A percentile compares a stretch with the other conserved stretches of the same genome.
These are phyloP conservation scores for Xiphias gladius DNA, from an alignment of 2,113 vertebrate species.

Conservation along the genomic window DNA sequence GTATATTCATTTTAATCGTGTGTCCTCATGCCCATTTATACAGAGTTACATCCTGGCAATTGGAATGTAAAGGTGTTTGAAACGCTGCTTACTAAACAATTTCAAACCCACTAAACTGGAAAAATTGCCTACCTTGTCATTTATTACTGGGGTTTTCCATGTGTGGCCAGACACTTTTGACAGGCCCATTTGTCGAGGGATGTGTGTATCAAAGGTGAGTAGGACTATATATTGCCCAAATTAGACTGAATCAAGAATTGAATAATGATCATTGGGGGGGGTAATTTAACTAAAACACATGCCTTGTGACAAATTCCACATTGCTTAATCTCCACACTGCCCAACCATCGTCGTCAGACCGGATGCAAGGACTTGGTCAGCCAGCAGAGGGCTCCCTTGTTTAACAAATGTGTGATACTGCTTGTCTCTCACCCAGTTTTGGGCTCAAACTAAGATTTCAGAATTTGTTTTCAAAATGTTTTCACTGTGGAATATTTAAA, in stretches of 20 bases:
- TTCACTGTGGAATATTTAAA: background rate
- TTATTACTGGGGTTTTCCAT: background rate
- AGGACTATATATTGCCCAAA: background rate
- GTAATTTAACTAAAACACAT: background rate
- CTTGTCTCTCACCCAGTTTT: background rate
- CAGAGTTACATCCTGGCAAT: background rate
- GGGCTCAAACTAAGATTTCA: background rate
- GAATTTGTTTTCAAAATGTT: background rate
- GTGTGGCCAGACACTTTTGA: background rate
- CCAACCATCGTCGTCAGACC: fast-evolving
- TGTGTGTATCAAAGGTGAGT: background rate
- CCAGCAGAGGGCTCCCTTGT: constrained; percentile 59
- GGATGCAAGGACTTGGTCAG: background rate
- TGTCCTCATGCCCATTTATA: background rate
- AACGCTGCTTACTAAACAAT: background rate
- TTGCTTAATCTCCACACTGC: background rate
- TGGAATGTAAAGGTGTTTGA: background rate
- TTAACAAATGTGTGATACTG: fast-evolving
- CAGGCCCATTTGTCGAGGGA: constrained; percentile 6
- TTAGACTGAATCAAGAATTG: background rate
- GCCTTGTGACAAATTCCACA: background rate
- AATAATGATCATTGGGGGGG: background rate
- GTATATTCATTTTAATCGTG: background rate
- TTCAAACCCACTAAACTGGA: constrained; percentile 18
- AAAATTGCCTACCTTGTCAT: background rate